Evolutionary conservation across 2,888 invertebrate species (phyloP).

Genomic region (Invenusta paracnida): DNA sequence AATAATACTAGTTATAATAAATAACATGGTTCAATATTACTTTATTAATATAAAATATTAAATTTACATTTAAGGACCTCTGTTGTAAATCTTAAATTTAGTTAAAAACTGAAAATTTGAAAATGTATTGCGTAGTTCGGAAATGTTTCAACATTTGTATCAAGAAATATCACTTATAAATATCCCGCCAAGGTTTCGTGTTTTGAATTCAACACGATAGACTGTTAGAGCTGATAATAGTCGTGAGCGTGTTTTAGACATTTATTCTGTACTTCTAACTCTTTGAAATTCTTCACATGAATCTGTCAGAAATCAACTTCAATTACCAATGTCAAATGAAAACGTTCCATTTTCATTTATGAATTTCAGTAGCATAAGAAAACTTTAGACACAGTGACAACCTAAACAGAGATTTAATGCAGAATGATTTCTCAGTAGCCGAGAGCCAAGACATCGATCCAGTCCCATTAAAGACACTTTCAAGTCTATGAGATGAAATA

Average conservation of each 20-base stretch:
- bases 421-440: background rate
- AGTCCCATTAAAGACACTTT: too few species aligned
- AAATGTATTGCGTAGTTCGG: too few species aligned
- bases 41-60: too few species aligned
- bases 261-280: background rate
- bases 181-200: background rate
- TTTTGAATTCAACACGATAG: background rate
- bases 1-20: too few species aligned
- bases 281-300: background rate
- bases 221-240: background rate
- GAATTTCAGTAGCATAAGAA: background rate
- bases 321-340: background rate
- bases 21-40: too few species aligned
- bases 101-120: too few species aligned
- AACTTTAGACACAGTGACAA: background rate
- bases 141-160: too few species aligned
- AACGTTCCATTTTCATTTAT: background rate
- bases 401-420: background rate
- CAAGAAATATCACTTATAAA: background rate
- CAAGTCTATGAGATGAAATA: too few species aligned
- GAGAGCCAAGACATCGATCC: too few species aligned
- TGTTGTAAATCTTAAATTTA: too few species aligned
- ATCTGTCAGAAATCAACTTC: background rate
- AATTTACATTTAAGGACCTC: too few species aligned
- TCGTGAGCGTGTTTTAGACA: background rate